Conservation (phyloP, 1,140 invertebrate genomes). For the Tribolium madens region DNA sequence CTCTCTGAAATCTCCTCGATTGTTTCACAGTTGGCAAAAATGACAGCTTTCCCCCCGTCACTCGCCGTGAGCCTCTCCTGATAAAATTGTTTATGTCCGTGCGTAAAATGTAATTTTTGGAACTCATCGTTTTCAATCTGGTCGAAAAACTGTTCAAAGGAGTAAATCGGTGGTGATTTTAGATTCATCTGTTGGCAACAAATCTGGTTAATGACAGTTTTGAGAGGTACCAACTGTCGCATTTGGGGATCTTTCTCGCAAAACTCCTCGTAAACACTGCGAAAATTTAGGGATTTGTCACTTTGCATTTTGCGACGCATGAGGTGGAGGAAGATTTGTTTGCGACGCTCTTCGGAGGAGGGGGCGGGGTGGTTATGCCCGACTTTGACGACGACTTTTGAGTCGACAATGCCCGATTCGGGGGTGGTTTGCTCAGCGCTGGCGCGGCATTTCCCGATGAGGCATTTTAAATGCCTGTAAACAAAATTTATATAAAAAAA, state of each 20-base stretch:
- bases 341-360: conserved; percentile 48
- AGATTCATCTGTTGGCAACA: conserved; percentile 53
- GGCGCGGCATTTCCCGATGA: conserved; percentile 50
- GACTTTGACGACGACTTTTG: conserved; percentile 46
- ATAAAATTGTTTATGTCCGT: conserved; percentile 58
- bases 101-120: conserved; percentile 59
- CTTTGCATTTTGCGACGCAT: conserved; percentile 58
- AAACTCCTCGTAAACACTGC: conserved; percentile 58
- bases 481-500: no score
- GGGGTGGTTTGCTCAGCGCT: conserved; percentile 47
- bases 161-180: conserved; percentile 46
- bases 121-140: conserved; percentile 57
- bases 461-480: conserved; percentile 54
- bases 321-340: conserved; percentile 59
- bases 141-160: conserved; percentile 59
- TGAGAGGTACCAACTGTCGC: conserved; percentile 53
- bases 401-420: conserved; percentile 26
- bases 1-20: conserved; percentile 53
- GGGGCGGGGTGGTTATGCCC: conserved; percentile 57
- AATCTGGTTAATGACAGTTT: conserved; percentile 59
- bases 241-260: conserved; percentile 59
- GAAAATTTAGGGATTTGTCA: conserved; percentile 59
- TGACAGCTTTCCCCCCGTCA: conserved; percentile 57
- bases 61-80: conserved; percentile 56
- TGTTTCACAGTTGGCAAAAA: conserved; percentile 59